These are phyloP conservation scores for Cryptus armator DNA, from an alignment of 2,888 invertebrate genomes.

Conservation along the genomic window DNA sequence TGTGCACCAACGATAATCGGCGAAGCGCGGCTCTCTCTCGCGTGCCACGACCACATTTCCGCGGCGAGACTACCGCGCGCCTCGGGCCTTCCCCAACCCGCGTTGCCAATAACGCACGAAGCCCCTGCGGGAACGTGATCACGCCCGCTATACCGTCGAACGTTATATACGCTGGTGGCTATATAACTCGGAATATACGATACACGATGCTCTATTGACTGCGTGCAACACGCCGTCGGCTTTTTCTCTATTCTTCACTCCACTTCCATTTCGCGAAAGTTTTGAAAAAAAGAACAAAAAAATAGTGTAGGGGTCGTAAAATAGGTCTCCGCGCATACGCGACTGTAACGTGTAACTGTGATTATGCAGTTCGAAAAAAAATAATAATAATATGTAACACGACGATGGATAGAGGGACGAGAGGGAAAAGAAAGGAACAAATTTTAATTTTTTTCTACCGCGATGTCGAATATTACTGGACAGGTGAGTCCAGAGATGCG, in stretches of 20 bases:
- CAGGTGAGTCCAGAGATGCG: neutral
- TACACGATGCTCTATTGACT: slow-evolving; percentile 61
- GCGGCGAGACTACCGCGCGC: slow-evolving; percentile 64
- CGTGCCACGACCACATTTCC: slow-evolving; percentile 70
- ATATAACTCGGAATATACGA: slow-evolving; percentile 37
- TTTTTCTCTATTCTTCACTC: slow-evolving; percentile 38
- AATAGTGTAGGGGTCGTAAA: slow-evolving; percentile 55
- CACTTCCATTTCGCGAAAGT: slow-evolving; percentile 35
- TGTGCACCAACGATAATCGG: slow-evolving; percentile 68
- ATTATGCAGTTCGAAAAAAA: slow-evolving; percentile 30
- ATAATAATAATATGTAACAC: slow-evolving; percentile 33
- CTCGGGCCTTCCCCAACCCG: slow-evolving; percentile 46
- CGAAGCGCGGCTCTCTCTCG: slow-evolving; percentile 61
- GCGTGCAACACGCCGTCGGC: slow-evolving; percentile 62
- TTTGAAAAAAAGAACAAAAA: slow-evolving; percentile 25
- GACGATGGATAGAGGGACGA: too few species aligned
- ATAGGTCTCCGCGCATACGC: slow-evolving; percentile 47
- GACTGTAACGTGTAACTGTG: slow-evolving; percentile 9
- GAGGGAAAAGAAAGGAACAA: neutral
- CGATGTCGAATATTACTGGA: neutral
- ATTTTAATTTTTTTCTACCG: neutral
- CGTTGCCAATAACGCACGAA: slow-evolving; percentile 68
- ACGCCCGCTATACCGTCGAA: slow-evolving; percentile 27
- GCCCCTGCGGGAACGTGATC: slow-evolving; percentile 66
- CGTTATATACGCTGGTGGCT: slow-evolving; percentile 9